Base-by-base conservation (phyloP, 2,888 invertebrate species). In the Cryptocephalus primarius region DNA sequence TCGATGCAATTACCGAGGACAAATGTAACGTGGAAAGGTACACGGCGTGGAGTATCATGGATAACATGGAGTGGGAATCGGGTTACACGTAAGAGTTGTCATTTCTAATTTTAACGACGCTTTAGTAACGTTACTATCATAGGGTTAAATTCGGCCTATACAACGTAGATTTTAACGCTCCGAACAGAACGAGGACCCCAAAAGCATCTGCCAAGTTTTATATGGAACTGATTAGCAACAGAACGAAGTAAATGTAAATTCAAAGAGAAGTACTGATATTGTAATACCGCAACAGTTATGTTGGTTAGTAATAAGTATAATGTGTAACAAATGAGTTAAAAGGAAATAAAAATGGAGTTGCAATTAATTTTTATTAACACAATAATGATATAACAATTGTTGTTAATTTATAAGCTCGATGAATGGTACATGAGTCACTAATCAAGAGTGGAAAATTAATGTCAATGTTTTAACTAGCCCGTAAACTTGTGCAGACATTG, bases 21-120 rank as follows among this genome's bases (percentile, higher is more conserved):
- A 74, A 75, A 0, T 80, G 78, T 51, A 71, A 72, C 43, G 74
- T 84, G 1, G 62, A 71, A 8, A 85, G 81, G 0, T 90, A 88
- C 60, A 78, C 83, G 0, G 78, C 80, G 45, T 88, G 88, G 87
- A 83, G 83, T 52, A 67, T 90, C 11, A 75, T 89, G 68, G 89
- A 91, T 60, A 86, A 86, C 61, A 86, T 83, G 66, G 88, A 90
- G 65, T 89, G 88, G 88, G 73, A 74, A 48, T 72, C 75, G 39
- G 89, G 88, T 31, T 88, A 77, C 62, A 78, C 79, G 78, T 83
- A 74, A 78, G 79, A 75, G 31, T 33, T 45, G 38, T 48, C n/a
- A n/a, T n/a, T n/a, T 36, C 13, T 9, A 8, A 40, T 13, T 3
- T 40, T 11, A 12, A 13, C n/a, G 8, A 11, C 12, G 8, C 10